Evolutionary conservation across 35 echinoderm and acorn worm species (phyloP), one percentile per base, ranked within the genome.

Genomic region (Apostichopus japonicus): DNA sequence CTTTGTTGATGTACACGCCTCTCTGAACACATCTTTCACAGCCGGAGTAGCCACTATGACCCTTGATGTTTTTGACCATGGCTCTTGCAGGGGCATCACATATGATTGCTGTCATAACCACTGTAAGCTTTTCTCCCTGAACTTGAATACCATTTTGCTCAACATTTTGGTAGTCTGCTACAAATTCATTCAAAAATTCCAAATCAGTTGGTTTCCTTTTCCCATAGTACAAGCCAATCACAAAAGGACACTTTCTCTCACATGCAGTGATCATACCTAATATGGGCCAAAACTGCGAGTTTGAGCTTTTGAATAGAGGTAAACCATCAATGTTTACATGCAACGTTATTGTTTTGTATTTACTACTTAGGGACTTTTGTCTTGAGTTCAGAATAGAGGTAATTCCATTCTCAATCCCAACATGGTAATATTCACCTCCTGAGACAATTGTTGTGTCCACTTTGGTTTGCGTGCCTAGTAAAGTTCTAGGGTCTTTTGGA

Each of bases 201-300:
- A 84, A 23, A 10, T 84, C 16, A 2, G 52, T 71, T 13, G 94
- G 94, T 54, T 95, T 95, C 55, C 21, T 15, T 27, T 70, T 61
- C 2, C 94, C 94, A 79, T 17, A 53, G 65, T 58, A 95, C 6
- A 95, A 62, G 13, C 84, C 94, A 80, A 90, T 90, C 0, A 94
- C 88, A 91, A 86, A 94, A 55, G 78, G 78, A 1, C 90, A 55
- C 79, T 91, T 94, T 14, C 10, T 25, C 10, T 55, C 22, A 17
- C 23, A 25, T 14, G 5, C 22, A 81, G 10, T 23, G 13, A 72
- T 23, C 86, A 88, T 71, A 1, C 86, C 86, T 7, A 88, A 54
- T 72, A 88, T 88, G 17, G 86, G 86, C 86, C 62, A 88, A 73
- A 88, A 88, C 21, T 88, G 86, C 6, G 59, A 24, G 16, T 88